Evolutionary conservation across 2,113 vertebrate genomes (phyloP), one percentile per base, ranked within the genome.

Genomic region (Rana temporaria): DNA sequence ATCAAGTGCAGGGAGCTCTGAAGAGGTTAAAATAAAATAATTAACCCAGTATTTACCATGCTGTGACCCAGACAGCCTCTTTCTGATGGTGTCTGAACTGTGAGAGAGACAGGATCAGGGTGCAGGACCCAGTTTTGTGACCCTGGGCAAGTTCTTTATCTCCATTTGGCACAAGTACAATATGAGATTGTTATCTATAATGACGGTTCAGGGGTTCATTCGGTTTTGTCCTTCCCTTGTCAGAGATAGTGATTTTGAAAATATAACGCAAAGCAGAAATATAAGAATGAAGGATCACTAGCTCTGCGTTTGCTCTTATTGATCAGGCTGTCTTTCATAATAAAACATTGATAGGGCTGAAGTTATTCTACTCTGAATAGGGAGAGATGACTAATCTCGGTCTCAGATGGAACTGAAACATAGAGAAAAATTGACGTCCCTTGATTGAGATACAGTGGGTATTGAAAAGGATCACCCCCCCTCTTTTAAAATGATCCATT

Each of bases 181-280:
- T 53, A 24, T 34, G 48, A 79, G 78, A 79, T 79, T n/a, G 5
- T 34, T 59, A 79, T 79, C 78, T 79, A 30, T 79, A 78, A 65
- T 78, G 48, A 69, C n/a, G 26, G 52, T 59, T 59, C 52, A 38
- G 38, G 30, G 65, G 53, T 69, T 69, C 30, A 42, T 60, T 22
- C 42, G 19, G 57, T 18, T 42, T 30, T 67, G 63, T 79, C 77
- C 77, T 42, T 62, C 59, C 68, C 53, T 42, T 16, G 18, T 67
- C 76, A 18, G 24, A 57, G 24, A 26, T 30, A 66, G 53, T 66
- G 38, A 78, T 42, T 55, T 34, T 59, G 48, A 30, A 55, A 22
- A 42, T 19, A n/a, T 32, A 34, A 34, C 57, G 71, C 77, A 42
- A 42, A 68, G 52, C 57, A 68, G 68, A 34, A 69, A 48, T 48